Conservation (phyloP, 2,113 vertebrate species). For the Eudorcas thomsonii region DNA sequence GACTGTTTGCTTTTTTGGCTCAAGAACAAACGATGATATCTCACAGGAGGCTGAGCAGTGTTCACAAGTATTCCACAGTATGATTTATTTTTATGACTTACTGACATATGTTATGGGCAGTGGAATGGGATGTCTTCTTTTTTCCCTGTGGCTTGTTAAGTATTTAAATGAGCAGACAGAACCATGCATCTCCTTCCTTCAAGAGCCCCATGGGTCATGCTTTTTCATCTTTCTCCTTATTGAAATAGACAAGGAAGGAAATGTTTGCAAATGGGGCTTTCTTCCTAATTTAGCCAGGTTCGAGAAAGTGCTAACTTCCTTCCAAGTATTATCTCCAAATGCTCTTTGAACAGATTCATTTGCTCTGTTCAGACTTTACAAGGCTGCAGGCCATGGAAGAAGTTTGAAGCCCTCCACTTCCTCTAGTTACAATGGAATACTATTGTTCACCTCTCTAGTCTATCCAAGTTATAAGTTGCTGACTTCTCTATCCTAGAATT, state of each 20-base stretch:
- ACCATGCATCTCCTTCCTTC: slow-evolving; percentile 49
- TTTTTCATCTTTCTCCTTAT: slow-evolving; percentile 65
- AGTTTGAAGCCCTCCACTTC: not conserved
- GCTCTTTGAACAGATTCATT: slow-evolving; percentile 39
- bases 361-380: slow-evolving; percentile 30
- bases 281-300: slow-evolving; percentile 67
- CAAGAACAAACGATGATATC: slow-evolving; percentile 42
- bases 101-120: slow-evolving; percentile 70
- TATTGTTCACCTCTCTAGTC: slow-evolving; percentile 17
- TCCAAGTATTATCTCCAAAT: slow-evolving; percentile 34
- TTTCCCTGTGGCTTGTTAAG: slow-evolving; percentile 64
- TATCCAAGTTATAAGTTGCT: slow-evolving; percentile 9
- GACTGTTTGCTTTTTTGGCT: slow-evolving; percentile 55
- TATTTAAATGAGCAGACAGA: slow-evolving; percentile 71
- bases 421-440: not conserved
- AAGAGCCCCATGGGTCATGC: slow-evolving; percentile 29
- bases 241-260: slow-evolving; percentile 68
- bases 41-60: slow-evolving; percentile 45
- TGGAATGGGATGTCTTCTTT: slow-evolving; percentile 55
- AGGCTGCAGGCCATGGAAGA: not conserved
- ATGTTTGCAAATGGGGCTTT: slow-evolving; percentile 70
- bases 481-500: slow-evolving; percentile 52
- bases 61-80: slow-evolving; percentile 9
- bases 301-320: slow-evolving; percentile 46
- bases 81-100: slow-evolving; percentile 76